Evolutionary conservation across 2,113 vertebrate species (phyloP), one percentile per base, ranked within the genome.

Genomic region (Antechinus stuartii): DNA sequence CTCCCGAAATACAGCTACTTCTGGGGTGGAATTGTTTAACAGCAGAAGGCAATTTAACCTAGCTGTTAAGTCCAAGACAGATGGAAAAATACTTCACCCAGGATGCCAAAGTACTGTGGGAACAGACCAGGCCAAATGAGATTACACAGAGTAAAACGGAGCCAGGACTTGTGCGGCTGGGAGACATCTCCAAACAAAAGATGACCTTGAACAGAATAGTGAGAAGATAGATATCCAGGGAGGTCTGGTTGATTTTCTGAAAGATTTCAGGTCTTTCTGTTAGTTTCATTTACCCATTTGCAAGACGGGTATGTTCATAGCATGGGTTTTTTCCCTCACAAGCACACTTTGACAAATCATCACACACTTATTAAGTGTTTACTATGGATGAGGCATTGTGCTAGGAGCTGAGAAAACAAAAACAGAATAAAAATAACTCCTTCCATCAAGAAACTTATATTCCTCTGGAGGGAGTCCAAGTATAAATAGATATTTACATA

Each of bases 1-100:
- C 92, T 95, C 27, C 92, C 61, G 54, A 90, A 95, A 90, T 52
- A 50, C 90, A 57, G 57, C 94, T 97, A 52, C 0, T 97, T 96
- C 54, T 93, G 94, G 47, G 92, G 92, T 95, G 93, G 91, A 94
- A 61, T 91, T 96, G 90, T 95, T 94, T 93, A 94, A 94, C 90
- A 94, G 97, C 92, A 95, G 57, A 95, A 93, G 94, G 94, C 50
- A 56, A 92, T 96, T 97, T 96, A 97, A 97, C 95, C 95, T 90
- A 91, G 91, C 50, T 53, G 94, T 35, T 61, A 93, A 96, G 90
- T 76, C 91, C 91, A 94, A 91, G 23, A 76, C 97, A 95, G 92
- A 93, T 91, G 95, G 95, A 92, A 97, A 97, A 94, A 93, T 91
- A 76, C 90, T 94, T 95, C 92, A n/a, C 90, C 61, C 49, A 55